Conservation (phyloP, 2,797 vertebrate genomes). For the Eulemur coronatus region DNA sequence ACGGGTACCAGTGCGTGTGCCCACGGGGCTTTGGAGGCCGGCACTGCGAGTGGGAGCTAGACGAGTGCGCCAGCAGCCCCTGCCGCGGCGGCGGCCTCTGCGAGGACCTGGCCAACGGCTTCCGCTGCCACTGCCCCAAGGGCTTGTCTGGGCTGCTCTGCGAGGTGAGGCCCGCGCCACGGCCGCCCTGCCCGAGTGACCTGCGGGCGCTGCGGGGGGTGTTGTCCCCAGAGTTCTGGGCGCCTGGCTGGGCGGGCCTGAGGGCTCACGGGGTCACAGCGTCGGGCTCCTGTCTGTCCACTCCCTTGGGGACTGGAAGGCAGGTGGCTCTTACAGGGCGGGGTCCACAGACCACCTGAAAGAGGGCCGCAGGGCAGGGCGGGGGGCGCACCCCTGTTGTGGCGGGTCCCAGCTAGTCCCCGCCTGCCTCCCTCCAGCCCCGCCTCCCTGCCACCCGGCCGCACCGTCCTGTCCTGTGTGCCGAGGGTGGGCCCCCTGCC, state of each 20-base stretch:
- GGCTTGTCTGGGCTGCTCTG: constrained; percentile 91
- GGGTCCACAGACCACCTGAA: not conserved
- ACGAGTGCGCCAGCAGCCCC: constrained; percentile 89
- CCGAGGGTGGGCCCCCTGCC: not conserved
- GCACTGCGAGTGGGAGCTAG: constrained; percentile 91
- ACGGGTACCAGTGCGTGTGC: constrained; percentile 92
- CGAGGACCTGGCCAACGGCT: constrained; percentile 85
- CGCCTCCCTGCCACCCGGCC: no score
- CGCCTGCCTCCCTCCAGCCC: no score
- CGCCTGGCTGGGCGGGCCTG: not conserved
- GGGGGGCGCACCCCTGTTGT: accelerated
- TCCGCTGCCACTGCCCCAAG: constrained; percentile 90
- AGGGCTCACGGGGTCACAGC: accelerated
- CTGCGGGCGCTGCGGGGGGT: accelerated
- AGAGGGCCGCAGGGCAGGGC: not conserved
- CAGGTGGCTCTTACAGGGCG: accelerated
- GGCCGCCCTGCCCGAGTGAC: not conserved
- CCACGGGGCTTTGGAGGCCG: constrained; percentile 89
- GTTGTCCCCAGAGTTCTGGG: accelerated
- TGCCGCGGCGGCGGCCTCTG: constrained; percentile 91
- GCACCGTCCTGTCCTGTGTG: not conserved
- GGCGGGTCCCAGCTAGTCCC: not conserved
- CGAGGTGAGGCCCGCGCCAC: constrained; percentile 87
- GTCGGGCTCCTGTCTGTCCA: not conserved
- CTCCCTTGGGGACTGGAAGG: not conserved